Conservation (phyloP, 2,113 vertebrate species). For the Oryzias celebensis region DNA sequence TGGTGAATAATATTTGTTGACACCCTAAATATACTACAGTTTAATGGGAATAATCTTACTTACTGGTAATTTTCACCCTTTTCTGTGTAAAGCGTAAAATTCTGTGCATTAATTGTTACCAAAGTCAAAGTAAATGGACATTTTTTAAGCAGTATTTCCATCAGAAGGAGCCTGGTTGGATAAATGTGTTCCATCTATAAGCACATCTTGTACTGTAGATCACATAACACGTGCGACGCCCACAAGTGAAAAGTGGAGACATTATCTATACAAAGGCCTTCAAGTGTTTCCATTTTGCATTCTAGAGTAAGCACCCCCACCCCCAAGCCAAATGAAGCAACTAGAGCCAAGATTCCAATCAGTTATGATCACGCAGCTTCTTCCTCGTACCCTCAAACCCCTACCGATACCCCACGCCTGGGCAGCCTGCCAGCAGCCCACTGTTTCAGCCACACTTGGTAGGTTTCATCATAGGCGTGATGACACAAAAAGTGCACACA, state of each 20-base stretch:
- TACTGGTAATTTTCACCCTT: too few species aligned
- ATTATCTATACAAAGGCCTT: constrained; percentile 18
- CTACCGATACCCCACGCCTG: constrained; percentile 61
- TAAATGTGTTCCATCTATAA: constrained; percentile 24
- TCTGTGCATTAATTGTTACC: too few species aligned
- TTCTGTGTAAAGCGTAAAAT: too few species aligned
- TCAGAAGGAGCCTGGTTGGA: not conserved
- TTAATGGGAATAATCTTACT: too few species aligned
- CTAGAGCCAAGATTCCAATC: constrained; percentile 53
- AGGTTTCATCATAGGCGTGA: constrained; percentile 57
- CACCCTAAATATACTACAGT: too few species aligned
- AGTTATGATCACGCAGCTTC: constrained; percentile 49
- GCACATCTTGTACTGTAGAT: constrained; percentile 22
- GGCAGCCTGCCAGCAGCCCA: constrained; percentile 65
- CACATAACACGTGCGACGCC: constrained; percentile 40
- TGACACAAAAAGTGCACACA: constrained; percentile 55
- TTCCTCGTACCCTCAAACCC: constrained; percentile 54
- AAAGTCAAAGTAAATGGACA: too few species aligned
- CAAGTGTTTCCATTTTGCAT: constrained; percentile 38
- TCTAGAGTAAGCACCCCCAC: constrained; percentile 40
- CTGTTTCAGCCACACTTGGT: constrained; percentile 60
- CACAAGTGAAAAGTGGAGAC: constrained; percentile 33
- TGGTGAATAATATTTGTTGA: too few species aligned
- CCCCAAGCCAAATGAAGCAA: constrained; percentile 45
- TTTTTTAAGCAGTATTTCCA: not conserved